These are phyloP conservation scores for Phrynocephalus forsythii DNA, from an alignment of 2,797 vertebrate species.

Conservation along the genomic window DNA sequence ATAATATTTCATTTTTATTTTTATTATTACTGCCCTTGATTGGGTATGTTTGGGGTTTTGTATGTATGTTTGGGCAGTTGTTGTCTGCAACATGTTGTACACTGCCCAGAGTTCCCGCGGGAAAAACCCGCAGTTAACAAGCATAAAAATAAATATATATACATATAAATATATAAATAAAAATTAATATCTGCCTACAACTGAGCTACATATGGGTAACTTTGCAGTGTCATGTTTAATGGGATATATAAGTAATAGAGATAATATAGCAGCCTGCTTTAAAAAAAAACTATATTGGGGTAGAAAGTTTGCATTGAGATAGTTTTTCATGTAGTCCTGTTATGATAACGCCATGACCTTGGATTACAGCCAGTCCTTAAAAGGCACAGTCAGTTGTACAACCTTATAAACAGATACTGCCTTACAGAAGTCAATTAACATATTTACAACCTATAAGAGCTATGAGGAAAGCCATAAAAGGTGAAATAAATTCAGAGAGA, in stretches of 20 bases:
- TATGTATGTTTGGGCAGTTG: too few species aligned
- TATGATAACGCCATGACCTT: not conserved
- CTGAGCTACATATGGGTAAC: too few species aligned
- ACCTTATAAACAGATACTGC: not conserved
- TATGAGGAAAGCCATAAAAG: not conserved
- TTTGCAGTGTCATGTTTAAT: too few species aligned
- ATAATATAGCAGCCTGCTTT: not conserved
- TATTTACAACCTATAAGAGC: not conserved
- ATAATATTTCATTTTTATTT: too few species aligned
- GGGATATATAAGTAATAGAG: not conserved
- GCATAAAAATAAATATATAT: too few species aligned
- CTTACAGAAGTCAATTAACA: not conserved
- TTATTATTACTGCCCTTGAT: too few species aligned
- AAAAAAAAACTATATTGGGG: not conserved
- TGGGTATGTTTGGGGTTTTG: too few species aligned
- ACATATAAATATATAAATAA: too few species aligned
- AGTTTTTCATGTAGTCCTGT: not conserved
- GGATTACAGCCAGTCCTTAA: not conserved
- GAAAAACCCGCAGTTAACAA: too few species aligned
- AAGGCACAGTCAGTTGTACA: not conserved
- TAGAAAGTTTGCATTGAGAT: not conserved
- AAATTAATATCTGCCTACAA: too few species aligned
- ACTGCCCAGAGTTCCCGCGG: too few species aligned
- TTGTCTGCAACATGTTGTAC: too few species aligned
- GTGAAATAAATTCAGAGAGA: conserved; percentile 1